These are phyloP conservation scores for Beris morrisii DNA, from an alignment of 2,888 invertebrate species.

Conservation along the genomic window DNA sequence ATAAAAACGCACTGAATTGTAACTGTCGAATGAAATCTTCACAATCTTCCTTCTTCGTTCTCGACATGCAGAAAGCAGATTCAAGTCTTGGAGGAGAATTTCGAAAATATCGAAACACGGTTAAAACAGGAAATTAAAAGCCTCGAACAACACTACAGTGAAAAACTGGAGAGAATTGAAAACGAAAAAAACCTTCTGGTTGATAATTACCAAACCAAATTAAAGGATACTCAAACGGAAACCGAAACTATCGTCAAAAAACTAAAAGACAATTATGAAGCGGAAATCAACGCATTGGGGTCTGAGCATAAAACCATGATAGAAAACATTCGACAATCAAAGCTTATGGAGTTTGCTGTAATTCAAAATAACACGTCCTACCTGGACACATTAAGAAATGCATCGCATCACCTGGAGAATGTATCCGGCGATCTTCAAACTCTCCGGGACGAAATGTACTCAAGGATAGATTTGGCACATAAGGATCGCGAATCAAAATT, in stretches of 20 bases:
- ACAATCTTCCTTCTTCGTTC: too few relatives aligned
- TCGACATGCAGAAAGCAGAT: slow-evolving; percentile 49
- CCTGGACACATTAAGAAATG: slow-evolving; percentile 50
- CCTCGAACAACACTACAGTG: slow-evolving; percentile 45
- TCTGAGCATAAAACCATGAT: slow-evolving; percentile 48
- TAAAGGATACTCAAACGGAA: slow-evolving; percentile 46
- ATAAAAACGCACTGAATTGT: neutral
- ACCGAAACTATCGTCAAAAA: slow-evolving; percentile 49
- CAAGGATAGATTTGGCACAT: slow-evolving; percentile 45
- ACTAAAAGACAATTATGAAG: slow-evolving; percentile 49
- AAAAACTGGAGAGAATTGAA: slow-evolving; percentile 46
- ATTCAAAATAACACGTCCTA: slow-evolving; percentile 54
- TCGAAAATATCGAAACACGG: slow-evolving; percentile 49
- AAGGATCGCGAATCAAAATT: slow-evolving; percentile 49
- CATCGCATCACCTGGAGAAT: slow-evolving; percentile 49
- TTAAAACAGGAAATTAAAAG: slow-evolving; percentile 48
- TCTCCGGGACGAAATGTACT: slow-evolving; percentile 49
- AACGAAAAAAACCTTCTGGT: slow-evolving; percentile 45
- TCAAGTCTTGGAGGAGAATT: slow-evolving; percentile 50
- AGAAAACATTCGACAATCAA: slow-evolving; percentile 53
- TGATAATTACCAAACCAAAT: slow-evolving; percentile 44
- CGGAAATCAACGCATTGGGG: slow-evolving; percentile 46
- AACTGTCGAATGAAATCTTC: too few relatives aligned
- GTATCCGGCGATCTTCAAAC: slow-evolving; percentile 47
- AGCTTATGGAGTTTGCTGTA: slow-evolving; percentile 51